These are phyloP conservation scores for Hippolais icterina DNA, from an alignment of 2,113 vertebrate genomes.

Conservation along the genomic window DNA sequence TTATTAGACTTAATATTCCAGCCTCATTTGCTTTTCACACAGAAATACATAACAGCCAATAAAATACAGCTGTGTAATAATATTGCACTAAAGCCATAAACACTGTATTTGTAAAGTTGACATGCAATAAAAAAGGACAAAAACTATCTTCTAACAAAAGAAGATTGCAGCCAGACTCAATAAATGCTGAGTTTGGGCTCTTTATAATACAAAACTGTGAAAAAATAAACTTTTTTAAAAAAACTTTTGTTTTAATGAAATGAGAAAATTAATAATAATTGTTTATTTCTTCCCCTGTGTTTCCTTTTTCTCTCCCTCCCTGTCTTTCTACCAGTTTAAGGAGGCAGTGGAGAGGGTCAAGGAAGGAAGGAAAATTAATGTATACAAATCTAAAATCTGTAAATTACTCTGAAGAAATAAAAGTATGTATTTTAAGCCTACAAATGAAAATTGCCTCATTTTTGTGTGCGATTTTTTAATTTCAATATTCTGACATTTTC, in stretches of 20 bases:
- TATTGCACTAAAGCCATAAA: not conserved
- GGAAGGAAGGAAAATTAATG: not conserved
- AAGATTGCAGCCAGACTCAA: not conserved
- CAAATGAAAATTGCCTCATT: not conserved
- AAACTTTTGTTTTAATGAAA: not conserved
- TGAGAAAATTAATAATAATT: not conserved
- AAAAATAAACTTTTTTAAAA: not conserved
- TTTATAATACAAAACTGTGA: not conserved
- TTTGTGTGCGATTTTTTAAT: not conserved
- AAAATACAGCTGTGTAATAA: slow-evolving; percentile 16
- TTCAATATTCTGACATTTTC: not conserved
- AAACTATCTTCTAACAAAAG: not conserved
- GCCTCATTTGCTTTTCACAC: slow-evolving; percentile 35
- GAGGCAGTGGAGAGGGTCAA: not conserved
- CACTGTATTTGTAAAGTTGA: not conserved
- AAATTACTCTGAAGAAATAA: not conserved
- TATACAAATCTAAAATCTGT: not conserved
- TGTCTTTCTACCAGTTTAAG: not conserved
- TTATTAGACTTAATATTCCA: slow-evolving; percentile 36
- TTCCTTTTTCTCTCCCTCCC: not conserved
- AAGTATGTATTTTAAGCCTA: not conserved
- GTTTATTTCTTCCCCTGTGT: not conserved
- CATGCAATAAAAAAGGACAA: not conserved
- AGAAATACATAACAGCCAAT: not conserved
- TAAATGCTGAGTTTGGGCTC: not conserved